phyloP scores from a whole-genome alignment of 2,797 vertebrate species.

The Lepilemur ruficaudatus region DNA sequence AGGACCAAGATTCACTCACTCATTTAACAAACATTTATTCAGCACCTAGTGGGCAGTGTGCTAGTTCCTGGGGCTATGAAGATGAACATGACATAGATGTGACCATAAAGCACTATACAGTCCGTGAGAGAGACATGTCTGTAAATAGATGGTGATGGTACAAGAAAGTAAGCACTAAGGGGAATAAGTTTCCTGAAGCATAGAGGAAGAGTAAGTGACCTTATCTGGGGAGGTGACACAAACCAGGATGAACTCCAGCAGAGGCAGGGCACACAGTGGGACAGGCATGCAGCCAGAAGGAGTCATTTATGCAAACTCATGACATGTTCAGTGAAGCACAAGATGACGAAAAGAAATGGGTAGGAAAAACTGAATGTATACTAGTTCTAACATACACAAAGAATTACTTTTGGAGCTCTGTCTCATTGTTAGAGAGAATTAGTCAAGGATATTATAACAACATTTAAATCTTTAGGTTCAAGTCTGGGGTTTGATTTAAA shows the following conservation, averaged over 20 bases:
- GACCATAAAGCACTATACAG: neutral
- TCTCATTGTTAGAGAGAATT: constrained; percentile 2
- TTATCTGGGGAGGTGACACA: neutral
- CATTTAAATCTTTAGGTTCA: neutral
- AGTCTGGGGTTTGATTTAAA: neutral
- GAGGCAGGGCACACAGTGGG: neutral
- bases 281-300: neutral
- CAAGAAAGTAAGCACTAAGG: neutral
- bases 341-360: neutral
- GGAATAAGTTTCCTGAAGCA: neutral
- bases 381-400: neutral
- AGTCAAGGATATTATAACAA: neutral
- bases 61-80: neutral
- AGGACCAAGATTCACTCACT: neutral
- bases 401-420: neutral
- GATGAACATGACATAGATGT: neutral
- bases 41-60: accelerated
- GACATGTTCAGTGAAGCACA: neutral
- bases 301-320: neutral
- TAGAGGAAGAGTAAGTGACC: neutral
- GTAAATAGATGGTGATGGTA: neutral
- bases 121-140: neutral
- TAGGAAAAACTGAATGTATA: neutral
- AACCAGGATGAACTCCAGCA: neutral
- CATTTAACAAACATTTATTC: neutral